Evolutionary conservation across 2,797 vertebrate genomes (phyloP), one percentile per base, ranked within the genome.

Genomic region (Leptatherina wallacei): DNA sequence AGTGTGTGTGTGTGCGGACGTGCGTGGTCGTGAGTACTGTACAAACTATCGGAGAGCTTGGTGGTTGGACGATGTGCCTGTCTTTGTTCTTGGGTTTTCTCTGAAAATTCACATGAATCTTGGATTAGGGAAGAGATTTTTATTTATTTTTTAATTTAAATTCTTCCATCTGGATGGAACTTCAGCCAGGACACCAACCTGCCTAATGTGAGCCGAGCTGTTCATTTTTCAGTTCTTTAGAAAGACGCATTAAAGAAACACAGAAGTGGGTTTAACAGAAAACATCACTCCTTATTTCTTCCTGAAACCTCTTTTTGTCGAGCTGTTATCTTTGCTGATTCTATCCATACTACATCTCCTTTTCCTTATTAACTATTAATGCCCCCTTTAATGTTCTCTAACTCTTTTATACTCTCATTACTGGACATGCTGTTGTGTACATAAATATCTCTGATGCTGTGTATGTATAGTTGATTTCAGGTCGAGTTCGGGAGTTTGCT

Each of bases 21-120:
- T 44, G 42, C 13, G 42, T 40, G 38, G 38, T 16, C 38, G 4
- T 24, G 38, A 44, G 67, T 33, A 2, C 29, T 29, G 51, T 22
- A 36, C 2, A 47, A 66, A 60, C 55, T 61, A 60, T 4, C 60
- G 64, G 54, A 61, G 35, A 61, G 76, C 59, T 3, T 61, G 55
- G 61, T 51, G 44, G 54, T 71, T 63, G 62, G 82, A 84, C 75
- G 61, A 82, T 47, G 82, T 92, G 88, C 70, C 88, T 85, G 36
- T 61, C 52, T 67, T 77, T 77, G 24, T 80, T 71, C 56, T 44
- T 29, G 22, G 51, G 58, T 27, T 65, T 60, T 71, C 20, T 71
- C 52, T 73, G 27, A 55, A 72, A 75, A 65, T 60, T 68, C 7
- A 30, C 61, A 74, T 77, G 38, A 61, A 55, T 55, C 24, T 44